Evolutionary conservation across 1,140 invertebrate genomes (phyloP), one percentile per base, ranked within the genome.

Genomic region (Drosophila sulfurigaster): DNA sequence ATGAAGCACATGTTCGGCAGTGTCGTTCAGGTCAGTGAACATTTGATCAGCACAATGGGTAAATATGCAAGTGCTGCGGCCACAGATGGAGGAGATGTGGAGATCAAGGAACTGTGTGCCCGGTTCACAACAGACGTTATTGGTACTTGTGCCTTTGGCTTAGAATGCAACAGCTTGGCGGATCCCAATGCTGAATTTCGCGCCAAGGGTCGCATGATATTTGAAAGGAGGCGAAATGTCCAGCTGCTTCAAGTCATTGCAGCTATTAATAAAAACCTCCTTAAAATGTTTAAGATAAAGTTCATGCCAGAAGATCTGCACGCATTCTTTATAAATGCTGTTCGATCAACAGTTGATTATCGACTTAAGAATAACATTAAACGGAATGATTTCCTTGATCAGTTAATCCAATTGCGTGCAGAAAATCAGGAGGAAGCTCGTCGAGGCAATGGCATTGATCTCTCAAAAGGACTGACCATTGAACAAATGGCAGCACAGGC

Each of bases 41-140:
- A 81, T 10, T 67, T 92, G 13, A 65, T 35, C 2, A 52, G 69
- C 0, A 45, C 79, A 4, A 68, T 89, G 54, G 73, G 79, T 1
- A 62, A 64, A 6, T 32, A 20, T 1, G 58, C 68, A 0, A 76
- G 66, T 0, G 49, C 46, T 0, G 73, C 62, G 7, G 64, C 87
- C 48, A 35, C 85, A 0, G 69, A 78, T 57, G 60, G 60, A 94
- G 6, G 94, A 94, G 81, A 93, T 94, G 49, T 94, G 93, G 38
- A 85, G 30, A 92, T 95, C 30, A 94, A 94, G 8, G 94, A 95
- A 15, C 76, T 95, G 1, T 93, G 94, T 51, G 93, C 94, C 0
- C 93, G 94, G 49, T 96, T 94, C 75, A 94, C 94, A 0, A 95
- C 95, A 45, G 95, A 96, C 86, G 91, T 94, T 1, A 94, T 94